Base-by-base conservation (phyloP, 2,888 invertebrate species). In the Lissonota sp. region DNA sequence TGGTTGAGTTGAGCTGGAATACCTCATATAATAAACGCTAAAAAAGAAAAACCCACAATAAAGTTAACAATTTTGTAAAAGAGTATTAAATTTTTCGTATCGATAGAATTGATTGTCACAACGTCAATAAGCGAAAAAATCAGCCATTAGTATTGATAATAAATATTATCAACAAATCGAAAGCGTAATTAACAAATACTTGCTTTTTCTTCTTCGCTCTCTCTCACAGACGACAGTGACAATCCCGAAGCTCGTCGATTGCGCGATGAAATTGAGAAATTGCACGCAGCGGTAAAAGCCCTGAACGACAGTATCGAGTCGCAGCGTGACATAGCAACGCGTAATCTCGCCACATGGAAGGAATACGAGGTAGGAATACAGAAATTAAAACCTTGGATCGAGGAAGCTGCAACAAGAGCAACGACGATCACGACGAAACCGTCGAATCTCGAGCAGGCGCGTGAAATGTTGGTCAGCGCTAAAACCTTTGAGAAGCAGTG, bases 311-410 rank as follows among this genome's bases (percentile, higher is more conserved):
- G 95, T 57, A 96, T 97, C 53, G 96, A 96, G 89, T 95, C 95
- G 83, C 97, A 97, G 90, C 95, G 96, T 8, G 95, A 95, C 86
- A 94, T 95, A 2, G 96, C 97, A 0, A 94, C 95, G 83, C 95
- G 96, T 87, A 97, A 98, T 90, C 93, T 98, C 62, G 95, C 95
- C 49, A 96, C 96, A 84, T 98, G 97, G 97, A 96, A 97, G 89
- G 95, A 95, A 87, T 98, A 97, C 92, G 97, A 98, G 92, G 94
- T 95, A 58, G 96, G 95, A 73, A 94, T 98, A 42, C 95, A 96
- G 79, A 95, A 96, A 91, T 95, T 98, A 67, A 96, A 96, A 90
- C 98, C 98, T 0, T 97, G 98, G 96, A 95, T 99, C 74, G 97
- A 98, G 91, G 95, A 97, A 90, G 97, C 97, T 14, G 98, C 98